Evolutionary conservation across 2,113 vertebrate genomes (phyloP).

Genomic region (Vulpes lagopus): DNA sequence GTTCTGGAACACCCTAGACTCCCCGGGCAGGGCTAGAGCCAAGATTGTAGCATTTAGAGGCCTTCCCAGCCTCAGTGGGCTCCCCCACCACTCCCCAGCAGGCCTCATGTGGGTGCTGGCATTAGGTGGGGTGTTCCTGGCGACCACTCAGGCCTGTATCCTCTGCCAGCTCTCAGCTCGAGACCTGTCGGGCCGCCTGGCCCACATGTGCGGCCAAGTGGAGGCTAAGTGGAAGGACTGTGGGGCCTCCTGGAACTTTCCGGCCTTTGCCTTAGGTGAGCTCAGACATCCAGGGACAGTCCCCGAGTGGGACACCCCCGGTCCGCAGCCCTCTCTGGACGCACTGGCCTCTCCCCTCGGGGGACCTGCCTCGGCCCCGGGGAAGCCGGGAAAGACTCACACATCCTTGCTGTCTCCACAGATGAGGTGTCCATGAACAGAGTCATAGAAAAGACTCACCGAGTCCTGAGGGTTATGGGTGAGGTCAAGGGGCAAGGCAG

Average conservation of each 20-base stretch:
- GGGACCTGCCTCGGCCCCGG: not conserved
- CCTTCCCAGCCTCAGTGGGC: not conserved
- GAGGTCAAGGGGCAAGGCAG: slow-evolving; percentile 47
- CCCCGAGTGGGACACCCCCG: not conserved
- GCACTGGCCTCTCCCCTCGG: not conserved
- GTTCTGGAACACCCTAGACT: slow-evolving; percentile 15
- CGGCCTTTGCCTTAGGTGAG: slow-evolving; percentile 79
- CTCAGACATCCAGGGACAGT: not conserved
- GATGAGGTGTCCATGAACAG: slow-evolving; percentile 78
- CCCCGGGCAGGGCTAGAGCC: not conserved
- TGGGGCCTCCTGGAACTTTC: slow-evolving; percentile 60
- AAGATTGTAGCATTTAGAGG: not conserved
- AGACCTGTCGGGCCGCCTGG: slow-evolving; percentile 64
- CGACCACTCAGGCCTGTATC: slow-evolving; percentile 68
- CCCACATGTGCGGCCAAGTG: slow-evolving; percentile 48
- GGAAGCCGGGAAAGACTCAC: not conserved
- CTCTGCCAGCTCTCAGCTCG: slow-evolving; percentile 74
- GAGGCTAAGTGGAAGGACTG: slow-evolving; percentile 61
- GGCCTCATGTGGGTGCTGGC: slow-evolving; percentile 69
- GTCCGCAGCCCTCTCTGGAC: not conserved
- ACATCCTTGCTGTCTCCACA: slow-evolving; percentile 32
- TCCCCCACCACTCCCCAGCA: not conserved
- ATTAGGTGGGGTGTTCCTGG: slow-evolving; percentile 55
- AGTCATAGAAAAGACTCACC: slow-evolving; percentile 83
- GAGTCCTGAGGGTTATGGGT: slow-evolving; percentile 84